Percentiles rank a stretch among this genome's conserved stretches.
Conservation (phyloP, 2,888 invertebrate genomes). For the Aricia artaxerxes region DNA sequence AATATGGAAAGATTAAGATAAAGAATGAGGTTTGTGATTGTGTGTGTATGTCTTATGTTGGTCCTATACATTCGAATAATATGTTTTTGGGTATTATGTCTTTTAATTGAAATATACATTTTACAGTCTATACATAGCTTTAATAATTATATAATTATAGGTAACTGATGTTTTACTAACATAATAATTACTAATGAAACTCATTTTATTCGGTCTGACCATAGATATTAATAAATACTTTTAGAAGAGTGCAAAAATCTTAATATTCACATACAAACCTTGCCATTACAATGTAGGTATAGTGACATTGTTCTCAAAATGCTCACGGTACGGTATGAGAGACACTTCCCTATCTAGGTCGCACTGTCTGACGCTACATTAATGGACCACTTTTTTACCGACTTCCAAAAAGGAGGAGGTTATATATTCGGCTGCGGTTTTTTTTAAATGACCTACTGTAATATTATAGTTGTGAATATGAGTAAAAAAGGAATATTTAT, state of each 20-base stretch:
- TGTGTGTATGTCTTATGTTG: neutral
- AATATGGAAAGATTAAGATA: neutral
- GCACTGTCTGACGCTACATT: slow-evolving; percentile 30
- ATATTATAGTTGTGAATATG: neutral
- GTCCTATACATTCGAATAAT: neutral
- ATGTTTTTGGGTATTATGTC: neutral
- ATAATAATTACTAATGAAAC: no score
- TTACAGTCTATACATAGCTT: neutral
- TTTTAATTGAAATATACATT: neutral
- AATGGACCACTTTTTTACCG: neutral
- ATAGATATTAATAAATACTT: no score
- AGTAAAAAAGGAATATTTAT: neutral
- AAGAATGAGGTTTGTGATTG: neutral
- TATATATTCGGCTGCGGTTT: no score
- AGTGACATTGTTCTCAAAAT: slow-evolving; percentile 30
- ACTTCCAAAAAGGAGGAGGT: no score
- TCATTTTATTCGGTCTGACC: no score
- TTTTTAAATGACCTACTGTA: no score
- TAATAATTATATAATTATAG: neutral
- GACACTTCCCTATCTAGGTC: slow-evolving; percentile 37
- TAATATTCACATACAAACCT: neutral
- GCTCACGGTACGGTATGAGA: slow-evolving; percentile 35
- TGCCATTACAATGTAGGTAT: slow-evolving; percentile 28
- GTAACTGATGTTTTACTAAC: neutral
- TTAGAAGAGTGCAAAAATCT: no score